These are phyloP conservation scores for Nycticorax nycticorax DNA, from an alignment of 2,113 vertebrate species.

Conservation along the genomic window DNA sequence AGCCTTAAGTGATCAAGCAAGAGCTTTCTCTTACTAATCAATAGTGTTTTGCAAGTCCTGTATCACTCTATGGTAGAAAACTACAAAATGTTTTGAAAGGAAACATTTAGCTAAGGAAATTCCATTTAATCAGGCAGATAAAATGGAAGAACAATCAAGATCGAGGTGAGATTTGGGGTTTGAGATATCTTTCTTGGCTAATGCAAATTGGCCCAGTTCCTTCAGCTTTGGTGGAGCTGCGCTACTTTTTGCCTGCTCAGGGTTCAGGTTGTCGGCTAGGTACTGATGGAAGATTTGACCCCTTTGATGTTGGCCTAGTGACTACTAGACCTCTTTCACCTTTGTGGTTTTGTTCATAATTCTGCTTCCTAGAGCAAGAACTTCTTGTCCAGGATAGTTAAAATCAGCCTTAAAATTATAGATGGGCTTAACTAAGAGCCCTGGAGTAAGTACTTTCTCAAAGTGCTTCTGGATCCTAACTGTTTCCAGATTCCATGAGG, in stretches of 20 bases:
- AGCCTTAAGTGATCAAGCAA: neutral
- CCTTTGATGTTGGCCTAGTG: neutral
- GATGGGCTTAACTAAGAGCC: neutral
- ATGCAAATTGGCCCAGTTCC: fast-evolving
- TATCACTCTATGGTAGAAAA: neutral
- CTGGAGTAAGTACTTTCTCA: neutral
- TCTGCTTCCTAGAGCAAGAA: neutral
- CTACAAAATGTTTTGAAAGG: neutral
- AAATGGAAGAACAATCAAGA: neutral
- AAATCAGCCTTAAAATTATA: neutral
- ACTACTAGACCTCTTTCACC: neutral
- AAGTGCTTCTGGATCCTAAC: neutral
- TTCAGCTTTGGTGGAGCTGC: neutral
- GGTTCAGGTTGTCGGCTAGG: neutral
- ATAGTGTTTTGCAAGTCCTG: neutral
- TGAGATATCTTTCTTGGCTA: neutral
- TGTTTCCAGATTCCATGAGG: neutral
- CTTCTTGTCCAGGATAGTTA: neutral
- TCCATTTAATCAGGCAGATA: neutral
- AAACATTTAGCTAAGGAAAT: neutral
- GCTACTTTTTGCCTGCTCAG: neutral
- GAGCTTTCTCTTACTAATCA: neutral
- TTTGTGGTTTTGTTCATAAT: neutral
- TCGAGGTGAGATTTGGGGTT: neutral
- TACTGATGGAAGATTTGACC: neutral